These are phyloP conservation scores for Drosophila rellima DNA, from an alignment of 2,888 invertebrate genomes.

Conservation along the genomic window DNA sequence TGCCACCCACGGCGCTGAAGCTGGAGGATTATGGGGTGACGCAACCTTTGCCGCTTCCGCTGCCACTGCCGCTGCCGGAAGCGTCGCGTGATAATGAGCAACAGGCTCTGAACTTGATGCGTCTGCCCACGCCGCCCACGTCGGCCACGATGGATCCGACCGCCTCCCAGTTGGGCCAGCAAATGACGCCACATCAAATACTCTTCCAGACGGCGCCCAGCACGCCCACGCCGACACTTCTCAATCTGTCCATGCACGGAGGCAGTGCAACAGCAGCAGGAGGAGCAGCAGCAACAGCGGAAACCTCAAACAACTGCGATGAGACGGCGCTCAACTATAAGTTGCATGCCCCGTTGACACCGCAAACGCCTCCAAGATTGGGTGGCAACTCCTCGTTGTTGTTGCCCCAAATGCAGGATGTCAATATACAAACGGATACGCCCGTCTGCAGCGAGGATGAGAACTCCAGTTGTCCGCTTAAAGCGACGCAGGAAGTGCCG, in stretches of 20 bases:
- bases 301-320: slow-evolving; percentile 49
- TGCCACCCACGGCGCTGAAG: slow-evolving; percentile 87
- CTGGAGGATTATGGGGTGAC: slow-evolving; percentile 88
- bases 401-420: slow-evolving; percentile 90
- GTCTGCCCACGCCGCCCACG: slow-evolving; percentile 81
- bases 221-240: slow-evolving; percentile 53
- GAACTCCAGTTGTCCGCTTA: slow-evolving; percentile 71
- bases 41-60: slow-evolving; percentile 59
- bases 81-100: slow-evolving; percentile 67
- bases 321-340: slow-evolving; percentile 69
- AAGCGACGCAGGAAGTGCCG: slow-evolving; percentile 41
- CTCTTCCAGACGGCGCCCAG: slow-evolving; percentile 68
- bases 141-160: slow-evolving; percentile 81
- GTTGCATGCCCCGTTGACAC: slow-evolving; percentile 67
- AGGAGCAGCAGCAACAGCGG: slow-evolving; percentile 8
- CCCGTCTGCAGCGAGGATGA: slow-evolving; percentile 89
- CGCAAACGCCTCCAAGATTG: slow-evolving; percentile 77
- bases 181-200: slow-evolving; percentile 65
- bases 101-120: slow-evolving; percentile 82
- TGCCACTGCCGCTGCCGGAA: slow-evolving; percentile 60
- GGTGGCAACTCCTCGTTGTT: slow-evolving; percentile 42
- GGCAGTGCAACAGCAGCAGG: slow-evolving; percentile 21
- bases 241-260: slow-evolving; percentile 72
- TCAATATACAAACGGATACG: slow-evolving; percentile 93
- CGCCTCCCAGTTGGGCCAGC: slow-evolving; percentile 38